Conservation (phyloP, 2,888 invertebrate species). For the Sepioteuthis lessoniana region DNA sequence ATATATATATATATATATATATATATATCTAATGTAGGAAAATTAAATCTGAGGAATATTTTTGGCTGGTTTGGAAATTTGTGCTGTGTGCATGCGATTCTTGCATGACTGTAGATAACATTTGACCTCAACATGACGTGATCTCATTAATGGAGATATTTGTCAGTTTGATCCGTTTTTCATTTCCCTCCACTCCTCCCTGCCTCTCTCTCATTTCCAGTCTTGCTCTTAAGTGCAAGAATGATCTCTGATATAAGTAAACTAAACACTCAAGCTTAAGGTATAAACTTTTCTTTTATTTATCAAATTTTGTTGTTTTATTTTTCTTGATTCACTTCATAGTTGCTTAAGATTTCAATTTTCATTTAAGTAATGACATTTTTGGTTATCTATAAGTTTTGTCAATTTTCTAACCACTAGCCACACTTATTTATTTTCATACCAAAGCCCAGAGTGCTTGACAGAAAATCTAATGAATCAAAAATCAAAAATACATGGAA, state of each 20-base stretch:
- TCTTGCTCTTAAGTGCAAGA: neutral
- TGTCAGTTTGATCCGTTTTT: constrained; percentile 21
- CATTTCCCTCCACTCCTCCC: neutral
- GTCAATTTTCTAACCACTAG: neutral
- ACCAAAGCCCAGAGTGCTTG: neutral
- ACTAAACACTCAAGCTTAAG: neutral
- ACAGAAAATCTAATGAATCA: neutral
- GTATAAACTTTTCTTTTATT: neutral
- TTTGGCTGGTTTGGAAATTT: neutral
- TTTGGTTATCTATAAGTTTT: neutral
- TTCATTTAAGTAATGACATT: neutral
- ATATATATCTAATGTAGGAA: neutral
- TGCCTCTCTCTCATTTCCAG: neutral
- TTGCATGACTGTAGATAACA: neutral
- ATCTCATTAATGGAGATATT: constrained; percentile 8
- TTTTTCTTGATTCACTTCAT: neutral
- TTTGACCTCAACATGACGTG: neutral
- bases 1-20: neutral
- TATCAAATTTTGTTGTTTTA: neutral
- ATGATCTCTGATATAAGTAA: neutral
- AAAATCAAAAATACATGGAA: too few species aligned
- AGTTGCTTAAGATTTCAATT: neutral
- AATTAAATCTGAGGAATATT: neutral
- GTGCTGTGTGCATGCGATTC: neutral
- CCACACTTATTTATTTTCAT: neutral